These are phyloP conservation scores for Drosophila cognata DNA, from an alignment of 2,888 invertebrate genomes.

Conservation along the genomic window DNA sequence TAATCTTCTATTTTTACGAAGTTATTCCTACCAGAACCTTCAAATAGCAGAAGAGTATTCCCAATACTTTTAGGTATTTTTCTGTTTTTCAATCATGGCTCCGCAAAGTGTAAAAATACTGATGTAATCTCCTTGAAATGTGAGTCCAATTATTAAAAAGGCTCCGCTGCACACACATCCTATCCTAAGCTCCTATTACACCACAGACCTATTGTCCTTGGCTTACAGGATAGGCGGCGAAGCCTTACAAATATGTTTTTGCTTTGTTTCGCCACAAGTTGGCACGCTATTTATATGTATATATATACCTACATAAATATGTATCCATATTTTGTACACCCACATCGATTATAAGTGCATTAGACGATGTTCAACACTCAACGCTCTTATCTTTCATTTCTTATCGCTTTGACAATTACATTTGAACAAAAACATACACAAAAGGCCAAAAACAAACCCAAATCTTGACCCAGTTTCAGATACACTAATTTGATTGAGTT, in stretches of 20 bases:
- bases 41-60: too few relatives aligned
- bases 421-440: neutral
- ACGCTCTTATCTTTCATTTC: constrained; percentile 23
- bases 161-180: neutral
- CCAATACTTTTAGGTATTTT: neutral
- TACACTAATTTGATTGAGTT: constrained; percentile 11
- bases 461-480: constrained; percentile 47
- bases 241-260: constrained; percentile 16
- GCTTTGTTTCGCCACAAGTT: neutral
- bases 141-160: constrained; percentile 11
- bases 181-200: constrained; percentile 3
- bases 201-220: constrained; percentile 2
- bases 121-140: constrained; percentile 11
- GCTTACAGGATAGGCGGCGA: constrained; percentile 5
- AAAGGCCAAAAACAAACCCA: neutral
- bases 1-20: neutral
- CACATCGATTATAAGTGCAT: constrained; percentile 61
- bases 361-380: constrained; percentile 37
- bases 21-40: neutral
- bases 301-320: neutral
- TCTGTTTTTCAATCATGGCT: neutral
- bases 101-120: neutral
- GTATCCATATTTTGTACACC: constrained; percentile 5
- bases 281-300: constrained; percentile 10
- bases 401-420: constrained; percentile 28